A percentile compares a stretch with the other conserved stretches of the same genome.
These are phyloP conservation scores for Drosophila pseudoananassae DNA, from an alignment of 1,140 invertebrate genomes.

Conservation along the genomic window DNA sequence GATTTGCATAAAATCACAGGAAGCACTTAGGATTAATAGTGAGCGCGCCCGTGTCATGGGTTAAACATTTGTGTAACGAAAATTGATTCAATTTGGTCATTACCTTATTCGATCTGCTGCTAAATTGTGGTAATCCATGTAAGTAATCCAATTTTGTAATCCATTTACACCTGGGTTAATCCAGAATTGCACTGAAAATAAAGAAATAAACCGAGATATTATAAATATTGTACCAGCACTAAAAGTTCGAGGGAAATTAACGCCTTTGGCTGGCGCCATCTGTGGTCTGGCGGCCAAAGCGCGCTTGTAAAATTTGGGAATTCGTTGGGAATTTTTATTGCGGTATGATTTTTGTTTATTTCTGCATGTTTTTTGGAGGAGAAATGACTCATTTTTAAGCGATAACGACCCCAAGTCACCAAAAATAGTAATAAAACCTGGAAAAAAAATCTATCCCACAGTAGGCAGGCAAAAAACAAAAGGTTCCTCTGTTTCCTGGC, in stretches of 20 bases:
- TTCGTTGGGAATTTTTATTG: not conserved
- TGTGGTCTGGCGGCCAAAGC: conserved; percentile 8
- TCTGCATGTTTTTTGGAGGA: not conserved
- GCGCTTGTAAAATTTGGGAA: conserved; percentile 20
- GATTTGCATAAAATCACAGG: conserved; percentile 82
- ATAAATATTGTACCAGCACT: not conserved
- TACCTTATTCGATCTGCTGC: conserved; percentile 49
- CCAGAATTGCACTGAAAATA: conserved; percentile 48
- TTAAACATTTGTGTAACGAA: conserved; percentile 42
- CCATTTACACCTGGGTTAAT: conserved; percentile 42
- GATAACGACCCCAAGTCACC: not conserved
- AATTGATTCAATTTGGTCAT: conserved; percentile 45
- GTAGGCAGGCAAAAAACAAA: conserved; percentile 9
- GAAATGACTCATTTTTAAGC: not conserved
- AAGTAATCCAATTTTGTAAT: conserved; percentile 36
- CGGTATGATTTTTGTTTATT: not conserved
- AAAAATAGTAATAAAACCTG: not conserved
- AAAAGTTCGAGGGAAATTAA: conserved; percentile 2
- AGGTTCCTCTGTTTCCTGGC: not conserved
- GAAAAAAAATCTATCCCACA: conserved; percentile 14
- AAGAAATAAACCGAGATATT: not conserved
- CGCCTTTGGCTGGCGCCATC: conserved; percentile 10
- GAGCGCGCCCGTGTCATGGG: conserved; percentile 38
- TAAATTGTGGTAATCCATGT: conserved; percentile 52
- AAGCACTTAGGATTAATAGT: conserved; percentile 81